phyloP scores from a whole-genome alignment of 2,113 vertebrate species.

The Verasper variegatus region DNA sequence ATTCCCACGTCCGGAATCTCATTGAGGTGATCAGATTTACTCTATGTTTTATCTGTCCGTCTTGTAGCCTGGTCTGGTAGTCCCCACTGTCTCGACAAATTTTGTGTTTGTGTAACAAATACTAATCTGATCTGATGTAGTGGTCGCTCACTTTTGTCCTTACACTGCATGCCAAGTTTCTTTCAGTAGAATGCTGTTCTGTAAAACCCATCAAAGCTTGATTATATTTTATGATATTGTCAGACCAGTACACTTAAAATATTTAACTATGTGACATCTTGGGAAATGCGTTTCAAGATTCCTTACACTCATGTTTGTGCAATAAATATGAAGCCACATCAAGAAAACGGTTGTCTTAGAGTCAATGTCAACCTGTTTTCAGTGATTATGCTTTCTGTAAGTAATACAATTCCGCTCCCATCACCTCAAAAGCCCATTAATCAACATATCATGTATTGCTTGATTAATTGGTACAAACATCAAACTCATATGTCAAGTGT shows the following conservation, averaged over 20 bases:
- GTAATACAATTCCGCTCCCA: too few relatives aligned
- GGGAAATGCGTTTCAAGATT: background rate
- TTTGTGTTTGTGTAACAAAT: constrained; percentile 44
- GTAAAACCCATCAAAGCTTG: background rate
- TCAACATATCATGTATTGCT: too few relatives aligned
- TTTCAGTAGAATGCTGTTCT: background rate
- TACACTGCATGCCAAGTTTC: constrained; percentile 58
- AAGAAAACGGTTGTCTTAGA: too few relatives aligned
- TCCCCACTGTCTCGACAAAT: constrained; percentile 34
- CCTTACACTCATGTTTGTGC: too few relatives aligned
- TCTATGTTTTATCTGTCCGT: constrained; percentile 59
- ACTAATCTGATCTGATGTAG: constrained; percentile 56
- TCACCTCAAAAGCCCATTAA: too few relatives aligned
- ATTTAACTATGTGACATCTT: constrained; percentile 15
- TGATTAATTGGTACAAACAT: too few relatives aligned
- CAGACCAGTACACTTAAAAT: background rate
- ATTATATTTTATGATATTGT: background rate
- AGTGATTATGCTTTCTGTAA: too few relatives aligned
- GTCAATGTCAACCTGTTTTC: too few relatives aligned
- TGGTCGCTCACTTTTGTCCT: constrained; percentile 37
- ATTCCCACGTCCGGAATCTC: constrained; percentile 87
- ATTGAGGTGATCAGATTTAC: constrained; percentile 87
- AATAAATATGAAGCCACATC: too few relatives aligned
- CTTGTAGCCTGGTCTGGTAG: constrained; percentile 62
- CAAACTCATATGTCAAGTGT: too few relatives aligned